Percentiles rank a stretch among this genome's conserved stretches.
phyloP scores from a whole-genome alignment of 2,888 invertebrate genomes.

The Pandemis heparana region DNA sequence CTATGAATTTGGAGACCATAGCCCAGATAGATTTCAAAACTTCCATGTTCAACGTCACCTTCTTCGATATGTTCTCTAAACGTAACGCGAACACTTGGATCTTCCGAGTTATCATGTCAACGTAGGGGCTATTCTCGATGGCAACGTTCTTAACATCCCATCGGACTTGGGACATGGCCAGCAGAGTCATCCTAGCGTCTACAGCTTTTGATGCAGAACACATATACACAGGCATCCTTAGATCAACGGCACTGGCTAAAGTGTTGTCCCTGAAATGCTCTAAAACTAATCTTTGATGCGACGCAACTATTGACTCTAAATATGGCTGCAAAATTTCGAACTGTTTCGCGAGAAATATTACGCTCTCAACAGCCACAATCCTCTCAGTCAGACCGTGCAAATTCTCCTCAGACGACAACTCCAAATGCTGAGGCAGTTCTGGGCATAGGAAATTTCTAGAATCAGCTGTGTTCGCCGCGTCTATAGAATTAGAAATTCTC shows the following conservation, averaged over 20 bases:
- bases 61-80: constrained; percentile 89
- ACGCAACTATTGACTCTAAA: constrained; percentile 92
- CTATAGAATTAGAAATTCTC: constrained; percentile 91
- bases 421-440: constrained; percentile 65
- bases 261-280: constrained; percentile 91
- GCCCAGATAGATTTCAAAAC: constrained; percentile 93
- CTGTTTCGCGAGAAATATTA: constrained; percentile 95
- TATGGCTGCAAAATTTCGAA: constrained; percentile 93
- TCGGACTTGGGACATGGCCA: constrained; percentile 96
- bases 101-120: constrained; percentile 91
- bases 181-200: constrained; percentile 90
- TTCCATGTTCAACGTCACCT: constrained; percentile 89
- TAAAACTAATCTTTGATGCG: constrained; percentile 88
- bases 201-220: constrained; percentile 93
- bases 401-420: constrained; percentile 85
- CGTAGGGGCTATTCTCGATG: constrained; percentile 96
- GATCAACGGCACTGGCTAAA: constrained; percentile 89
- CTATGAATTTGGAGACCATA: constrained; percentile 93
- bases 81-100: constrained; percentile 92
- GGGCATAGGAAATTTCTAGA: constrained; percentile 62
- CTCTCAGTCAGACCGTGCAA: constrained; percentile 94
- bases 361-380: constrained; percentile 96
- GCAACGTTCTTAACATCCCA: constrained; percentile 98
- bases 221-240: constrained; percentile 95
- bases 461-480: constrained; percentile 65